A percentile compares a stretch with the other conserved stretches of the same genome.
Conservation (phyloP, 2,888 invertebrate genomes). For the Eupithecia vulgata region DNA sequence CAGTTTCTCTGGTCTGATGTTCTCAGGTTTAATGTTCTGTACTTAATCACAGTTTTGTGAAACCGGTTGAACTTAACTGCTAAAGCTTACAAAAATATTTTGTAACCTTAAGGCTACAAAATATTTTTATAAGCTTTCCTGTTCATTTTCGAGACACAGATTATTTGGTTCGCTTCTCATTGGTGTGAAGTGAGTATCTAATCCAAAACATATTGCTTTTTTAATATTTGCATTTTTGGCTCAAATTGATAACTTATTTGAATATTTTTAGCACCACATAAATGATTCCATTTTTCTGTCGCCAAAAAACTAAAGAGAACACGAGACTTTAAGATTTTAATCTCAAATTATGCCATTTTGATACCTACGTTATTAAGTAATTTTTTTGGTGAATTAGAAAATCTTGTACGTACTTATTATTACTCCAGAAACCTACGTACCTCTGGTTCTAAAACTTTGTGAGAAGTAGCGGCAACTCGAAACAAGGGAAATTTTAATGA, state of each 20-base stretch:
- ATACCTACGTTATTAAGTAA: background rate
- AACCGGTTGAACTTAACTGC: background rate
- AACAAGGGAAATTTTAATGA: constrained; percentile 9
- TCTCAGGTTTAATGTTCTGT: no score
- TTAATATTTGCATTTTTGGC: background rate
- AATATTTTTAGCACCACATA: background rate
- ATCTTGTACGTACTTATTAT: background rate
- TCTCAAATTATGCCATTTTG: background rate
- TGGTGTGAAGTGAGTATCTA: background rate
- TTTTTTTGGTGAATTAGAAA: background rate
- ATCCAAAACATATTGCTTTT: constrained; percentile 2
- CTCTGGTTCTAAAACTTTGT: constrained; percentile 8
- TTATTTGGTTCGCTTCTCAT: background rate
- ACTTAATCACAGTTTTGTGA: background rate
- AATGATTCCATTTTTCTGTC: background rate
- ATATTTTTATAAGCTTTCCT: background rate
- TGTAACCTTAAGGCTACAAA: background rate
- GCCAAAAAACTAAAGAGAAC: background rate
- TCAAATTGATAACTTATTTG: background rate
- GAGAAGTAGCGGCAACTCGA: constrained; percentile 7
- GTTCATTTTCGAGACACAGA: background rate
- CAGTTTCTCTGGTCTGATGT: background rate
- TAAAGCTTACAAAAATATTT: background rate
- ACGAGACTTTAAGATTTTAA: background rate
- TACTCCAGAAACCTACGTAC: background rate